Conservation (phyloP, 2,797 vertebrate species). For the Chiroxiphia lanceolata region DNA sequence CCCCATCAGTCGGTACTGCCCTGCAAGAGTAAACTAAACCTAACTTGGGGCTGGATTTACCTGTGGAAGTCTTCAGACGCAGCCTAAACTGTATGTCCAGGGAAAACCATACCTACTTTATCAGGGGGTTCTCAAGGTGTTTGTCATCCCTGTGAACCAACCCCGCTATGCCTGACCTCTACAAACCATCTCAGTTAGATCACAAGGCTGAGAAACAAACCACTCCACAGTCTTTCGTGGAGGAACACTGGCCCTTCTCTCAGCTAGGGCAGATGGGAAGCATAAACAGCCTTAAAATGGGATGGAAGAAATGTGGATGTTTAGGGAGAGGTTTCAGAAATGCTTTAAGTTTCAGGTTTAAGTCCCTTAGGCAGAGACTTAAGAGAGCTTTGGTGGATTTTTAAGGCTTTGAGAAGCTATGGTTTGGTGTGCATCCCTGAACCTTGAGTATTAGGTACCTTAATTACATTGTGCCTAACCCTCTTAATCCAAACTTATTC, state of each 20-base stretch:
- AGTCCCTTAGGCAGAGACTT: background rate
- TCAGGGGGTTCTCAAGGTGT: background rate
- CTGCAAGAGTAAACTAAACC: background rate
- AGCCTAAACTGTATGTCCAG: background rate
- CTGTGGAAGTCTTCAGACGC: background rate
- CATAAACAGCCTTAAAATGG: background rate
- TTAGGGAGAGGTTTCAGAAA: background rate
- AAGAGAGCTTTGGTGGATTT: background rate
- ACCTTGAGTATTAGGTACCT: background rate
- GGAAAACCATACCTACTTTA: background rate
- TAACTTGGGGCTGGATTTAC: background rate
- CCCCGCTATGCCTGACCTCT: background rate
- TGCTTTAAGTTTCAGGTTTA: background rate
- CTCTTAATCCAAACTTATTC: background rate
- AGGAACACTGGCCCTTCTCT: background rate
- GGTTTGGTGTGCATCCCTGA: background rate
- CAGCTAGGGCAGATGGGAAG: background rate
- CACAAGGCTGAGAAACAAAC: background rate
- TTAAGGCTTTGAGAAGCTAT: background rate
- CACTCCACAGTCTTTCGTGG: background rate
- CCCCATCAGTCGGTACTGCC: background rate
- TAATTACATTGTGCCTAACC: background rate
- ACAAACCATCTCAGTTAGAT: background rate
- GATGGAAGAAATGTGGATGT: background rate
- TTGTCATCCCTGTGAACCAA: background rate